These are phyloP conservation scores for Tympanoctomys barrerae DNA, from an alignment of 2,797 vertebrate genomes.

Conservation along the genomic window DNA sequence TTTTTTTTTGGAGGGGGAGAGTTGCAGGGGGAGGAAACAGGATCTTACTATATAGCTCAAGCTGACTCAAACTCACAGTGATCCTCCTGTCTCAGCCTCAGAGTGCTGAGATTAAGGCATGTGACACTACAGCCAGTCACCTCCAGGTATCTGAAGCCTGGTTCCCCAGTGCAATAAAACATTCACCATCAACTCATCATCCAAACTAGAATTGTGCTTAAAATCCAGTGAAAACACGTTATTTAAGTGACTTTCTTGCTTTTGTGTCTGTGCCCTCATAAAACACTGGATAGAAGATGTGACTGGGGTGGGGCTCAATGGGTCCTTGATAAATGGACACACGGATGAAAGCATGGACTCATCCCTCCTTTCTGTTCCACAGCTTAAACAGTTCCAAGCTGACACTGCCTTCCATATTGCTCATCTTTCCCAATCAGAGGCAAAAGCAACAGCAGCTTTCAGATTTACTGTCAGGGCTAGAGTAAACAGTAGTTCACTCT, in stretches of 20 bases:
- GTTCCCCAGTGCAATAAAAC: background rate
- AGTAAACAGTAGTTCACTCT: background rate
- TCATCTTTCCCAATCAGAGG: background rate
- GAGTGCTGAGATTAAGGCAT: background rate
- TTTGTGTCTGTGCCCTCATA: background rate
- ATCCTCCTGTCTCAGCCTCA: background rate
- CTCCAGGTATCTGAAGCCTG: background rate
- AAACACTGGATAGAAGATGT: background rate
- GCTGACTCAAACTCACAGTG: background rate
- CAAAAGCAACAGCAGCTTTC: background rate
- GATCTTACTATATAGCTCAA: background rate
- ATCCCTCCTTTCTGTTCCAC: background rate
- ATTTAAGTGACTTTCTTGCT: constrained; percentile 3
- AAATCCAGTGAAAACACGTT: background rate
- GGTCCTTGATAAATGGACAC: background rate
- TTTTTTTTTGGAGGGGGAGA: background rate
- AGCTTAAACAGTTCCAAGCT: background rate
- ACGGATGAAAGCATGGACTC: background rate
- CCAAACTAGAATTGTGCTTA: background rate
- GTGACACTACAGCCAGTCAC: background rate
- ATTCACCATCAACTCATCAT: background rate
- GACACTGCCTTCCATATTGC: background rate
- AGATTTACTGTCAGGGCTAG: background rate
- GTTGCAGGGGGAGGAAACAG: background rate
- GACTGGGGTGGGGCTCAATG: background rate